A percentile compares a stretch with the other conserved stretches of the same genome.
Evolutionary conservation across 2,113 vertebrate genomes (phyloP).

Genomic region (Apteryx mantelli): DNA sequence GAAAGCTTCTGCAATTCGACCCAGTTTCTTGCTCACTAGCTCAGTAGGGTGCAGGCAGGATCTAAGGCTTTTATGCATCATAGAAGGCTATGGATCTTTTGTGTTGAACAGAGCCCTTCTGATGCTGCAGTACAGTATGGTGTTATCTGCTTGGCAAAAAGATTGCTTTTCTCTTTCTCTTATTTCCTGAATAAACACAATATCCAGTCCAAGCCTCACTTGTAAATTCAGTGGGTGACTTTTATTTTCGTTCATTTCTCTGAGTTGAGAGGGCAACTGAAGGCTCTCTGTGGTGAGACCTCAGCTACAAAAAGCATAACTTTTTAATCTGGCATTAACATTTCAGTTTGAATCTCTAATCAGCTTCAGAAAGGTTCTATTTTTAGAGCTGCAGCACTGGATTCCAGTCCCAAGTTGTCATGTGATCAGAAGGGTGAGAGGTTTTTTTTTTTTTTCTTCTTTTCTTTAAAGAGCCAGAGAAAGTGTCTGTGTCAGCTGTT

Average conservation of each 20-base stretch:
- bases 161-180: not conserved
- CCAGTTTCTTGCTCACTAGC: not conserved
- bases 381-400: constrained; percentile 7
- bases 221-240: not conserved
- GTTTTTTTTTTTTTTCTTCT: not conserved
- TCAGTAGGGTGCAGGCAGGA: not conserved
- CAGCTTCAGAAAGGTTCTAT: not conserved
- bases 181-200: not conserved
- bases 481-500: not conserved
- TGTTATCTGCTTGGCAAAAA: not conserved
- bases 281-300: not conserved
- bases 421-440: not conserved
- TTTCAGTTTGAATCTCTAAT: not conserved
- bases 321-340: not conserved
- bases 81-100: not conserved
- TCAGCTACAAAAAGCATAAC: not conserved
- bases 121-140: not conserved
- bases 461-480: not conserved
- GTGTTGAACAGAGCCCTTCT: not conserved
- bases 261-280: not conserved
- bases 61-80: not conserved
- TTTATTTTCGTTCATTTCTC: not conserved
- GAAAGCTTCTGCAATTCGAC: not conserved
- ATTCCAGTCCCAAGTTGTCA: not conserved
- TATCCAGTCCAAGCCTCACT: not conserved